Conservation (phyloP, 53 echinoderm and acorn worm genomes). For the Patiria pectinifera region DNA sequence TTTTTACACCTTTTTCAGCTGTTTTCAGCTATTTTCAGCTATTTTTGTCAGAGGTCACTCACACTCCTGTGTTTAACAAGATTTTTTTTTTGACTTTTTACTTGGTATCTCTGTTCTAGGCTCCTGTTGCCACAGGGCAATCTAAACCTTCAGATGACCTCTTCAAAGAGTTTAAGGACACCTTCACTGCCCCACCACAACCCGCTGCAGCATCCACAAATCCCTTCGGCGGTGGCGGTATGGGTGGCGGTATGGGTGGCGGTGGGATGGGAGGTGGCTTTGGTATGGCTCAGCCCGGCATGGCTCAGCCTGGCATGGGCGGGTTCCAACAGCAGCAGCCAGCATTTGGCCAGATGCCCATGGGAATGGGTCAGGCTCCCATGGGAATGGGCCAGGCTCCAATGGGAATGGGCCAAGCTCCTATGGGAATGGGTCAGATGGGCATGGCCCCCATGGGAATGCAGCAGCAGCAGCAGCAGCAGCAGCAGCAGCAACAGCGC, state of each 20-base stretch:
- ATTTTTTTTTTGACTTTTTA: neutral
- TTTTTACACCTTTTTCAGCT: too few species aligned
- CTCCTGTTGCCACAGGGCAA: conserved; percentile 14
- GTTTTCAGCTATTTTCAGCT: too few species aligned
- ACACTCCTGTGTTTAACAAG: too few species aligned
- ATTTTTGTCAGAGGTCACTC: too few species aligned
- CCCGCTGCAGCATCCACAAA: conserved; percentile 55
- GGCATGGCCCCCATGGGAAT: conserved; percentile 44
- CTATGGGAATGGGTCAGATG: conserved; percentile 35
- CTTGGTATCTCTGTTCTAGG: neutral
- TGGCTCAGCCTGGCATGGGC: conserved; percentile 47
- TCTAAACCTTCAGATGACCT: conserved; percentile 85
- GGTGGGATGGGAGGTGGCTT: conserved; percentile 56
- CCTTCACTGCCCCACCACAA: conserved; percentile 73
- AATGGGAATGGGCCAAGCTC: conserved; percentile 54
- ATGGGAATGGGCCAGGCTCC: conserved; percentile 54
- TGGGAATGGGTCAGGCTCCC: conserved; percentile 45
- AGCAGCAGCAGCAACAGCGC: conserved; percentile 15
- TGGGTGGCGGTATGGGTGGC: conserved; percentile 49
- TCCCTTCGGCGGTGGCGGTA: conserved; percentile 51
- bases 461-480: conserved; percentile 35
- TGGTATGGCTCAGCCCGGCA: conserved; percentile 49
- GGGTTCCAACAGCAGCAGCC: conserved; percentile 61
- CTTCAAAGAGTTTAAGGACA: conserved; percentile 92
- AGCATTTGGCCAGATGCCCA: conserved; percentile 36